A percentile compares a stretch with the other conserved stretches of the same genome.
These are phyloP conservation scores for Lapara coniferarum DNA, from an alignment of 2,888 invertebrate species.

Conservation along the genomic window DNA sequence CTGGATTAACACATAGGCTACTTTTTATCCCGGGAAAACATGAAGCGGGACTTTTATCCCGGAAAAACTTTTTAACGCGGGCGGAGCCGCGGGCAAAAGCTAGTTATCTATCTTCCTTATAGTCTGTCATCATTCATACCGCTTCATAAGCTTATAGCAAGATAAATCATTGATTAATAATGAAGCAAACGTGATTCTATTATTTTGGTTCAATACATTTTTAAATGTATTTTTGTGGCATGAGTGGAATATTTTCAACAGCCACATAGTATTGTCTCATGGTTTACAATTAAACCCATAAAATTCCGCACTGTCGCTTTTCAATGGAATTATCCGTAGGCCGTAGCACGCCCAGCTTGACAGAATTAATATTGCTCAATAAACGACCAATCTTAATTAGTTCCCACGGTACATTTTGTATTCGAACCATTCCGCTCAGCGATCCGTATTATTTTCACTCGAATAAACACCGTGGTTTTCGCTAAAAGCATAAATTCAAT, in stretches of 20 bases:
- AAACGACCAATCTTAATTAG: slow-evolving; percentile 13
- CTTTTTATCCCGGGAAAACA: too few relatives aligned
- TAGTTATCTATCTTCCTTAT: too few relatives aligned
- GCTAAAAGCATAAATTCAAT: background rate
- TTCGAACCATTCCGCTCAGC: background rate
- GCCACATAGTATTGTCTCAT: slow-evolving; percentile 3
- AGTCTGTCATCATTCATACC: too few relatives aligned
- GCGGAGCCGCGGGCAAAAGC: too few relatives aligned
- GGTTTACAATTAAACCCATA: slow-evolving; percentile 6
- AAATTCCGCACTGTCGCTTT: background rate
- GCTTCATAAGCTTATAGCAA: too few relatives aligned
- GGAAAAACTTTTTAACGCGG: too few relatives aligned
- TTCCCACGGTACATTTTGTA: slow-evolving; percentile 18
- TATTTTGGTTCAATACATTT: too few relatives aligned
- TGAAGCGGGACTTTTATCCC: too few relatives aligned
- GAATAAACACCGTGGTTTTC: background rate
- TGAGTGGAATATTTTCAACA: background rate
- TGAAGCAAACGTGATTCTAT: too few relatives aligned
- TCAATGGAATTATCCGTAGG: slow-evolving; percentile 15
- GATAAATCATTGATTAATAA: too few relatives aligned
- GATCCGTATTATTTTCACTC: slow-evolving; percentile 4
- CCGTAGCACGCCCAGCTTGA: slow-evolving; percentile 8
- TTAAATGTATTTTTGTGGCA: background rate
- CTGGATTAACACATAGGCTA: too few relatives aligned
- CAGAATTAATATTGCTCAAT: slow-evolving; percentile 18